phyloP scores from a whole-genome alignment of 2,888 invertebrate species.

The Eupithecia subumbrata region DNA sequence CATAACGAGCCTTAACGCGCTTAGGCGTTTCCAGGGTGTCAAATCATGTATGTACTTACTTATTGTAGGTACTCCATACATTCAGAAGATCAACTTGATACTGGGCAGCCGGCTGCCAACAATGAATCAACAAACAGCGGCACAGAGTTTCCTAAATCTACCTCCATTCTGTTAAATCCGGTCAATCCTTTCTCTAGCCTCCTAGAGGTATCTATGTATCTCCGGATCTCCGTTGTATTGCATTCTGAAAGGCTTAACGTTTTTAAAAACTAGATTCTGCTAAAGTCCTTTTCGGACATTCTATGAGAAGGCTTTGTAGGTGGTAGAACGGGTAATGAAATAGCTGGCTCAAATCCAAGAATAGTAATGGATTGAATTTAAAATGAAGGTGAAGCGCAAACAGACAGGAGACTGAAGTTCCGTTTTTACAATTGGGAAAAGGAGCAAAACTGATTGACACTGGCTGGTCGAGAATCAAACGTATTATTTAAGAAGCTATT shows the following conservation, averaged over 20 bases:
- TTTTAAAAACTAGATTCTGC: conserved; percentile 34
- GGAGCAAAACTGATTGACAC: no score
- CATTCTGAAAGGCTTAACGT: conserved; percentile 40
- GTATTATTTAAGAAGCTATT: no score
- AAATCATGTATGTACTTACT: no score
- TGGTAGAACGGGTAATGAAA: conserved; percentile 2
- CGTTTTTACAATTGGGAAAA: no score
- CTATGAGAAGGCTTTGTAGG: conserved; percentile 37
- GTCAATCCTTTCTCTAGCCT: conserved; percentile 35
- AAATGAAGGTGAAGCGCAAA: neutral
- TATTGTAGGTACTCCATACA: no score
- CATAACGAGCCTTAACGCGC: no score
- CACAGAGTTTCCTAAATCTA: neutral
- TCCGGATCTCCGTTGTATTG: conserved; percentile 14
- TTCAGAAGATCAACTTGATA: no score
- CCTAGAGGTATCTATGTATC: conserved; percentile 32
- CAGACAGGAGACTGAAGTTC: neutral
- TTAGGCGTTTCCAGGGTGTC: no score
- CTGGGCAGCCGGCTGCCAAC: neutral
- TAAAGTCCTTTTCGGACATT: conserved; percentile 37
- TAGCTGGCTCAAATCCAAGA: neutral
- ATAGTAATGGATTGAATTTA: neutral
- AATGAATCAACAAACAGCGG: neutral
- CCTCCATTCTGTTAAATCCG: conserved; percentile 30
- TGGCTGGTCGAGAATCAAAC: no score